Evolutionary conservation across 53 echinoderm and acorn worm species (phyloP).

Genomic region (Paelopatides confundens): DNA sequence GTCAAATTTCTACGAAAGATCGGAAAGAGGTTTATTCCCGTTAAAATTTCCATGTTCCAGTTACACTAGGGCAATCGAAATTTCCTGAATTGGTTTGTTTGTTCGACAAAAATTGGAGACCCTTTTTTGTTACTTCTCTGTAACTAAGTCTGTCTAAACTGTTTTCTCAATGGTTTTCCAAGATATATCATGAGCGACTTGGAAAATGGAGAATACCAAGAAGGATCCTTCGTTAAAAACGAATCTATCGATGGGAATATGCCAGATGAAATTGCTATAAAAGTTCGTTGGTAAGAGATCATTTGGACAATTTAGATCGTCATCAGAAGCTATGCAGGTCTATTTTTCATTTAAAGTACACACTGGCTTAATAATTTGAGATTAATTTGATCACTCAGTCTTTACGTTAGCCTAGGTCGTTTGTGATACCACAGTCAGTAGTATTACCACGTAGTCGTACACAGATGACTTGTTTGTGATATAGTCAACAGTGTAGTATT

Average conservation of each 20-base stretch:
- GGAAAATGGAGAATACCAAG: conserved; percentile 51
- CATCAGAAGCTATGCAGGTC: background rate
- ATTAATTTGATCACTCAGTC: background rate
- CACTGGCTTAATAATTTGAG: background rate
- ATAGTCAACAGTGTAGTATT: too few relatives aligned
- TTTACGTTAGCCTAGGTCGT: too few relatives aligned
- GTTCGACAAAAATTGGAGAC: conserved; percentile 21
- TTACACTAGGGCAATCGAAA: conserved; percentile 32
- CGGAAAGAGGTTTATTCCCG: conserved; percentile 24
- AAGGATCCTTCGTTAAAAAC: conserved; percentile 12
- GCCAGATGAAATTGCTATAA: conserved; percentile 40
- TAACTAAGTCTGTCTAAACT: too few relatives aligned
- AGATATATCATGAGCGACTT: conserved; percentile 53
- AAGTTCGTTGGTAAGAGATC: conserved; percentile 39
- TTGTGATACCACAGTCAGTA: too few relatives aligned
- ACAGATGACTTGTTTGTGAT: too few relatives aligned
- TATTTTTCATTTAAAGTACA: background rate
- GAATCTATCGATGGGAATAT: conserved; percentile 29
- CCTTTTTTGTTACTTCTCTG: background rate
- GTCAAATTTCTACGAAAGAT: conserved; percentile 44
- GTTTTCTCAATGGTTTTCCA: conserved; percentile 50
- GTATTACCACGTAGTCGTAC: too few relatives aligned
- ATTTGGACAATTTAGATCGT: background rate
- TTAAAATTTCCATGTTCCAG: conserved; percentile 15
- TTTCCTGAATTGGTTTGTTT: conserved; percentile 31